Base-by-base conservation (phyloP, 2,888 invertebrate genomes). In the Zele albiditarsus region DNA sequence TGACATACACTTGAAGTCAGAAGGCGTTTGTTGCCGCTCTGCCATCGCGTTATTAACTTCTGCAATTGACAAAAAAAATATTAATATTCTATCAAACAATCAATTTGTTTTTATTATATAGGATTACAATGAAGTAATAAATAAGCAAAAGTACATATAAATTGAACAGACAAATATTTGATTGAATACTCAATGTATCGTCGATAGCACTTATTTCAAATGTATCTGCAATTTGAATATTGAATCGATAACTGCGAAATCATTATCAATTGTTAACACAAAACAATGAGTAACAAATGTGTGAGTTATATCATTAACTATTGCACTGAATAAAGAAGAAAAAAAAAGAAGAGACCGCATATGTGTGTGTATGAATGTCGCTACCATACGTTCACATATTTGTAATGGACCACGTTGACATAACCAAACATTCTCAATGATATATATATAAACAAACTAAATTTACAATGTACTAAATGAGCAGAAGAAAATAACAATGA, bases 1-100 rank as follows among this genome's bases (percentile, higher is more conserved):
- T 3, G 88, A 87, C 83, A 88, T 85, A 25, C 82, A 84, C 66
- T 87, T 86, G 66, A 85, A 83, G 46, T 84, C 85, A 25, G 86
- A 79, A 20, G 86, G 82, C 20, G 85, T 79, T 74, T 84, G 86
- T 71, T 80, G 79, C 73, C 74, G 79, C 53, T 81, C 82, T 53
- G 77, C 82, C 82, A 82, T 82, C 42, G 74, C 74, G 71, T 58
- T 66, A 68, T 25, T 28, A 71, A 71, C 65, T 66, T 79, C 71
- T 76, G 74, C 14, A 71, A 71, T 33, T 42, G 16, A 71, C 23
- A 57, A 27, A 71, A 71, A 16, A 16, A 38, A 53, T 28, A 3
- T 46, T n/a, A 46, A 27, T 23, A 23, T 58, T 4, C 38, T n/a
- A n/a, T n/a, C n/a, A n/a, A n/a, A n/a, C n/a, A n/a, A n/a, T n/a